A percentile compares a stretch with the other conserved stretches of the same genome.
Evolutionary conservation across 2,888 invertebrate species (phyloP).

Genomic region (Phengaris alcon): DNA sequence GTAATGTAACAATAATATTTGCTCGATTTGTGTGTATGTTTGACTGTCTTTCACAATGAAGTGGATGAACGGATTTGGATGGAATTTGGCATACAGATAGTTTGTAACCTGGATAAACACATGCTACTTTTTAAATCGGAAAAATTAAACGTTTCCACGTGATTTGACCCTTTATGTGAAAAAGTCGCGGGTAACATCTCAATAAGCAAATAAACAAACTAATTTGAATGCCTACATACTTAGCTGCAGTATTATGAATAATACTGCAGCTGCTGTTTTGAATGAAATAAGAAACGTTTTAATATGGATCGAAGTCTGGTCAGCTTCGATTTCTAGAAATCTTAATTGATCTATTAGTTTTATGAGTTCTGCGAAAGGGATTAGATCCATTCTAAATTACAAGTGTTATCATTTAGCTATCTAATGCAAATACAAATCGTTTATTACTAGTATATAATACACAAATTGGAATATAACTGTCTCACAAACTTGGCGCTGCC

Average conservation of each 20-base stretch:
- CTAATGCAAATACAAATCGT: too few species aligned
- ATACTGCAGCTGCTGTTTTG: background rate
- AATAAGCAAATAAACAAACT: too few species aligned
- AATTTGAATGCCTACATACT: too few species aligned
- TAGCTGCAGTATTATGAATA: too few species aligned
- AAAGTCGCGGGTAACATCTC: background rate
- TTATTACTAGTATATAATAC: too few species aligned
- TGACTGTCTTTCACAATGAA: background rate
- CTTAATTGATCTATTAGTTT: constrained; percentile 20
- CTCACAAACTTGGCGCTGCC: too few species aligned
- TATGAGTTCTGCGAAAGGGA: constrained; percentile 2
- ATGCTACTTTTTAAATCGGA: background rate
- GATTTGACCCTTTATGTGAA: background rate
- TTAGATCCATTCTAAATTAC: constrained; percentile 2
- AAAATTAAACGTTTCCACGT: background rate
- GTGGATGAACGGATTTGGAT: background rate
- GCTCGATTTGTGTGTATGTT: too few species aligned
- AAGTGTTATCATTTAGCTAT: background rate
- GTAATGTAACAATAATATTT: too few species aligned
- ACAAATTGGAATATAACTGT: too few species aligned
- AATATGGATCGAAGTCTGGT: background rate
- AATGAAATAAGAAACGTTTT: background rate
- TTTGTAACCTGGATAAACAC: background rate
- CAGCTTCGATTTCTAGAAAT: constrained; percentile 16
- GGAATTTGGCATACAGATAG: too few species aligned